Evolutionary conservation across 2,888 invertebrate species (phyloP).

Genomic region (Crossocerus cetratus): DNA sequence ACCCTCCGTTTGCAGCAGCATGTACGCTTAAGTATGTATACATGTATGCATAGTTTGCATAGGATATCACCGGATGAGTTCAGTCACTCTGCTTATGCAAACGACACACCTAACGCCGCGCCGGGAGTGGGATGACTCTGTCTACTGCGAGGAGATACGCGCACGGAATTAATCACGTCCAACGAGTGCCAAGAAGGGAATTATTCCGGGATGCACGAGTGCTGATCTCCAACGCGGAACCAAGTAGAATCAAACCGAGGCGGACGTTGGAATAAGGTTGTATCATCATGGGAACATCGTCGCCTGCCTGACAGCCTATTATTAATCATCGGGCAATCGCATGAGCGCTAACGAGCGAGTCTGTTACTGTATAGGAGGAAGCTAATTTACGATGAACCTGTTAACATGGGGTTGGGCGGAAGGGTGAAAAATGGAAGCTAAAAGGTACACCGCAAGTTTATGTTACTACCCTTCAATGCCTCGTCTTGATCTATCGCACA

Average conservation of each 20-base stretch:
- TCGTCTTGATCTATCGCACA: too few relatives aligned
- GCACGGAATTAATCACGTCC: conserved; percentile 18
- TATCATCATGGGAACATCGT: conserved; percentile 22
- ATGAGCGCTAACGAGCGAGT: conserved; percentile 9
- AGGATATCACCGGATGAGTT: not conserved
- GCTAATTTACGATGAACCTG: too few relatives aligned
- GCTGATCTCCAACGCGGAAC: conserved; percentile 15
- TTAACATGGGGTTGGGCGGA: too few relatives aligned
- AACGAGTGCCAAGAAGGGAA: conserved; percentile 20
- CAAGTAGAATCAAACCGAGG: conserved; percentile 16
- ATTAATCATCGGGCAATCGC: conserved; percentile 23
- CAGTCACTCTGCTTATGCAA: too few relatives aligned
- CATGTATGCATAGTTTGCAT: not conserved
- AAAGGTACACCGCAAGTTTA: too few relatives aligned
- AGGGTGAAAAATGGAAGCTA: too few relatives aligned
- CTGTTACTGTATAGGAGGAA: conserved; percentile 3
- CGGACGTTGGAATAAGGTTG: conserved; percentile 22
- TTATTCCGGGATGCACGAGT: conserved; percentile 11
- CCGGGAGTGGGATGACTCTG: not conserved
- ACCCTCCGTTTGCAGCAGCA: too few relatives aligned
- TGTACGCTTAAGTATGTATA: not conserved
- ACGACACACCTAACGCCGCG: not conserved
- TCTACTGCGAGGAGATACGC: not conserved
- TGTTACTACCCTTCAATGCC: too few relatives aligned
- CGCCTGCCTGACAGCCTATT: conserved; percentile 16